Evolutionary conservation across 2,113 vertebrate species (phyloP), one percentile per base, ranked within the genome.

Genomic region (Zosterops japonicus): DNA sequence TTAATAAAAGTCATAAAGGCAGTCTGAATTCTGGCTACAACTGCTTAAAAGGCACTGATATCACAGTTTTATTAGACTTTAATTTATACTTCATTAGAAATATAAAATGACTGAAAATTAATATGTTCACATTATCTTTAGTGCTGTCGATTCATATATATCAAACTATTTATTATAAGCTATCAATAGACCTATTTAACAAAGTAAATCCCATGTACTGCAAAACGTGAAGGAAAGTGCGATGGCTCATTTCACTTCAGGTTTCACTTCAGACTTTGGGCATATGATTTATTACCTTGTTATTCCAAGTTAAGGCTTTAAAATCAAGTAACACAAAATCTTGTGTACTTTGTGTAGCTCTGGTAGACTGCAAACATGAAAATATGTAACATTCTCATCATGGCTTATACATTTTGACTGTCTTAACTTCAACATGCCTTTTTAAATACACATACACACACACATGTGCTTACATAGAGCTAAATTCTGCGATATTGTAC

Each of bases 401-500:
- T 7, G 24, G 14, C 6, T 71, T 21, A 41, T 15, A 15, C n/a
- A 53, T 68, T 83, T 92, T 90, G 53, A 41, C 47, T 50, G 7
- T 44, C 36, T 12, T 76, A 44, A 61, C 31, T 14, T 53, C 46
- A 74, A 10, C 5, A 21, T 35, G 17, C 6, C 14, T 77, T 87
- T 76, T 25, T 80, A 57, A 76, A 23, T 7, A 35, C 12, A 49
- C 5, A 39, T 4, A 47, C 0, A 0, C 5, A 46, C 6, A 47
- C 24, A 39, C 1, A 2, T 3, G 5, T 2, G 0, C 33, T 55
- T 59, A 50, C 13, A 83, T 7, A 14, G 10, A 80, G 21, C 4
- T 52, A 52, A 77, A 74, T 39, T 46, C 18, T 36, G 15, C 13
- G 27, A 6, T 83, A 44, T 33, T 23, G n/a, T 27, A 20, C 14